Base-by-base conservation (phyloP, 2,888 invertebrate species). In the Caenorhabditis zanzibari region DNA sequence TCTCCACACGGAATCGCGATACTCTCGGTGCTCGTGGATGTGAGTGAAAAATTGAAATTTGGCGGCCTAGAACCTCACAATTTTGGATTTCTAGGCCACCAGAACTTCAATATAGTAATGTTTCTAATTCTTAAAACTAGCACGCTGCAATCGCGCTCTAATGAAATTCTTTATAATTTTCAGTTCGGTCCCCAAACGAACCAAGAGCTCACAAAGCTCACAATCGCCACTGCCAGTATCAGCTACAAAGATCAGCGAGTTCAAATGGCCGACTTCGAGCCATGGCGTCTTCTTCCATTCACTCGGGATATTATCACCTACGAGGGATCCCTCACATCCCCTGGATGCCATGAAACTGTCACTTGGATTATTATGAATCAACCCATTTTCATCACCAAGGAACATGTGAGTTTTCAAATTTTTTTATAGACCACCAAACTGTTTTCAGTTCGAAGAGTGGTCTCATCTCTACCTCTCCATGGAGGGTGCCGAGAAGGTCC, bases 351-450 rank as follows among this genome's bases (percentile, higher is more conserved):
- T 85, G 93, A 93, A 84, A 93, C 93, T 0, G 93, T 93, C 73
- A 96, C 97, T 82, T 98, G 98, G 98, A 95, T 98, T 92, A 96
- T 98, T 92, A 95, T 97, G 93, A 98, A 98, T 94, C 97, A 97
- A 93, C 98, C 98, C 86, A 96, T 98, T 93, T 97, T 97, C 94
- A 96, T 98, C 93, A 96, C 96, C 88, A 95, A 95, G 92, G 96
- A 96, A 93, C 97, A 97, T 95, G 97, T 97, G 93, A 93, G 94
- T 47, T 49, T 9, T 58, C n/a, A n/a, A n/a, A n/a, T 76, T n/a
- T 19, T 10, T 44, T 14, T 44, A 1, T 44, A 14, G 44, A 44
- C 14, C 16, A 44, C 10, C 32, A 32, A 32, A 32, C n/a, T n/a
- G n/a, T 14, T 69, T 56, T n/a, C 85, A 90, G 90, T 85, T 88